Conservation (phyloP, 2,113 vertebrate genomes). For the Odocoileus hemionus region DNA sequence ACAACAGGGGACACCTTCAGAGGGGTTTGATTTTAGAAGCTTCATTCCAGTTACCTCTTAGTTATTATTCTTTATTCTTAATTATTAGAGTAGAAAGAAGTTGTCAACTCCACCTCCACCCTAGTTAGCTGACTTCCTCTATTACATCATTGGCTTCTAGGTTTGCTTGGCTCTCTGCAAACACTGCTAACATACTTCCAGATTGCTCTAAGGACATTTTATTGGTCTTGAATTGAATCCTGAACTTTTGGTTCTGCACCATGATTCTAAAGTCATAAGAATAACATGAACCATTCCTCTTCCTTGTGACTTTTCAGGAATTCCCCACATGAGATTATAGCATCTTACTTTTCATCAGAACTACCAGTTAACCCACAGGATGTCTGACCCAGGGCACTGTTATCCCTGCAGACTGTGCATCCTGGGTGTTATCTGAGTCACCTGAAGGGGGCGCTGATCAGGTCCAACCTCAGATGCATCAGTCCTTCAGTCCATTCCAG, state of each 20-base stretch:
- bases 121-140: not conserved
- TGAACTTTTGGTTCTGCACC: not conserved
- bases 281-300: not conserved
- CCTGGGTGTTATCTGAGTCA: not conserved
- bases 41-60: not conserved
- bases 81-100: not conserved
- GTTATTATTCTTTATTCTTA: not conserved
- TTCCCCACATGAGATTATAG: not conserved
- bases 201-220: not conserved
- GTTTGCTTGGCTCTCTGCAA: not conserved
- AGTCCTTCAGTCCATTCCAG: not conserved
- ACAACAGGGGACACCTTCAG: not conserved
- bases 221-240: not conserved
- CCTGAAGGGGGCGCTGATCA: no score
- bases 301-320: not conserved
- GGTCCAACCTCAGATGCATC: not conserved
- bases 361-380: not conserved
- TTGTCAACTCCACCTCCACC: not conserved
- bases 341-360: not conserved
- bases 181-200: not conserved
- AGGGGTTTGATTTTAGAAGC: not conserved
- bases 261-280: not conserved
- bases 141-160: not conserved
- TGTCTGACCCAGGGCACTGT: no score
- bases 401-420: fast-evolving